A percentile compares a stretch with the other conserved stretches of the same genome.
Evolutionary conservation across 2,888 invertebrate genomes (phyloP).

Genomic region (Pammene aurita): DNA sequence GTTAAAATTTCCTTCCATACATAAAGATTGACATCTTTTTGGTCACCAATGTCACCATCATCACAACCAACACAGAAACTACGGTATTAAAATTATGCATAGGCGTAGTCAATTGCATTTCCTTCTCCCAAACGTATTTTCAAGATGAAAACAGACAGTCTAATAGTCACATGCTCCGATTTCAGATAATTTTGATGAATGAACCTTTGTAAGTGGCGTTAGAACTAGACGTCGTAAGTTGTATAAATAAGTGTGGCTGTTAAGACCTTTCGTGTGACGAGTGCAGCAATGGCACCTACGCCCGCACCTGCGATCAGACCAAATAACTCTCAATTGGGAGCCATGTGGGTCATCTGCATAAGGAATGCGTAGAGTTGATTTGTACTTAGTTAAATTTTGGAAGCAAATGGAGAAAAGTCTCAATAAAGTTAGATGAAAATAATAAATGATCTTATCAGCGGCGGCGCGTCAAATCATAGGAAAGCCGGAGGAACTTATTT

Average conservation of each 20-base stretch:
- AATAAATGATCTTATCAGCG: too few species aligned
- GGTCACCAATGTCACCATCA: too few species aligned
- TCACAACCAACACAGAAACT: too few species aligned
- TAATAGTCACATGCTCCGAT: slow-evolving; percentile 22
- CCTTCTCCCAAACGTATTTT: slow-evolving; percentile 19
- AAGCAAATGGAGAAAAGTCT: background rate
- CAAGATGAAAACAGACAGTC: slow-evolving; percentile 23
- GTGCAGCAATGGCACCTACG: slow-evolving; percentile 53
- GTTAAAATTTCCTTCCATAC: too few species aligned
- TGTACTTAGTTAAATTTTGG: background rate
- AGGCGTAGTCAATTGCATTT: slow-evolving; percentile 19
- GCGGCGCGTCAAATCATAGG: too few species aligned
- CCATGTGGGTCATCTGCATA: slow-evolving; percentile 60
- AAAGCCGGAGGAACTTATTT: too few species aligned
- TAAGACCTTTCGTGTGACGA: background rate
- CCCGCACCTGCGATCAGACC: slow-evolving; percentile 70
- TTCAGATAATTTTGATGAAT: slow-evolving; percentile 34
- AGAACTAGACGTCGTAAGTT: background rate
- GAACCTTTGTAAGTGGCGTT: slow-evolving; percentile 22
- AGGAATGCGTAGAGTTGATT: slow-evolving; percentile 48
- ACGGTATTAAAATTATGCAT: background rate
- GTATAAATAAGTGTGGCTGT: background rate
- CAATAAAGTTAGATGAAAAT: too few species aligned
- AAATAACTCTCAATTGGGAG: slow-evolving; percentile 67
- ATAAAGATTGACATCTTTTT: too few species aligned